Evolutionary conservation across 2,888 invertebrate species (phyloP), one percentile per base, ranked within the genome.

Genomic region (Scotopteryx bipunctaria): DNA sequence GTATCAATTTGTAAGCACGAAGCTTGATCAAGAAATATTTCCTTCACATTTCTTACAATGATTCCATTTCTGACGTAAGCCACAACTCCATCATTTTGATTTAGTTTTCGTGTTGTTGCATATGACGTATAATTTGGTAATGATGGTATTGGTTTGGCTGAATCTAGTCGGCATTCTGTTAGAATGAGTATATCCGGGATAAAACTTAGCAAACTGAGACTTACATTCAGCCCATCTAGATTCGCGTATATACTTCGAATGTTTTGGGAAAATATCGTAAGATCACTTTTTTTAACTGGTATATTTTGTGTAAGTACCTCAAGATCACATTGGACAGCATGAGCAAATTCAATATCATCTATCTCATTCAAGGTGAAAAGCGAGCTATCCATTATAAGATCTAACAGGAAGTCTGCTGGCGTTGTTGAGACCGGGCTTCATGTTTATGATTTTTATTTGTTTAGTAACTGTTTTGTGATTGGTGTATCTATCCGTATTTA

Each of bases 71-170:
- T 59, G 1, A 54, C 35, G 16, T 59, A 61, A 5, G 43, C 27
- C 4, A 55, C 53, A 0, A 63, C 63, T 1, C 59, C 62, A 21
- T 59, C 61, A 32, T 55, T 57, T 40, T 62, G 55, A 19, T 59
- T 62, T 6, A 53, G 2, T 9, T 62, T 37, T 2, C 19, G 2
- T 0, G 37, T 35, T 2, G 58, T 55, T 8, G 9, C 0, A 21
- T 29, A 45, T 8, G 50, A 44, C 3, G 5, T 29, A 25, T 63
- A 63, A 16, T 50, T 52, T 9, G 21, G 5, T 0, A 63, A 5
- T 2, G n/a, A 3, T 0, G 63, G 61, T 5, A 59, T 38, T n/a
- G 47, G 42, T 55, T 59, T 61, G 11, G 47, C 6, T 5, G 19
- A 3, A 9, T 29, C 36, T 8, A 59, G 19, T 21, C 46, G 17